Base-by-base conservation (phyloP, 2,797 vertebrate genomes). In the Thalassophryne amazonica region DNA sequence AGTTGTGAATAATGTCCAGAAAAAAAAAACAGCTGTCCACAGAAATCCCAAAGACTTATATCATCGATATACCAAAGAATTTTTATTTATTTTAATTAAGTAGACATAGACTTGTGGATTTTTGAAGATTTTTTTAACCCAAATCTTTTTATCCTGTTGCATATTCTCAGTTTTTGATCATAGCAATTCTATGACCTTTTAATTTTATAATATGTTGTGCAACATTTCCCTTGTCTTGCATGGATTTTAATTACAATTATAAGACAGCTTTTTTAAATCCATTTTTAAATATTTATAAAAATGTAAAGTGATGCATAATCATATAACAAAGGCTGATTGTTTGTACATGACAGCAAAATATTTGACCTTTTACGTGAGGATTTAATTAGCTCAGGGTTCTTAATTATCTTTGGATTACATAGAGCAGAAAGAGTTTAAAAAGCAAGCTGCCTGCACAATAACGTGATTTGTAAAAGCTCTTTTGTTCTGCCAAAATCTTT, bases 381-480 rank as follows among this genome's bases (percentile, higher is more conserved):
- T 61, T 80, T 40, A 47, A 46, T 12, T 31, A 17, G 15, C 32
- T 29, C 46, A 42, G 41, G 25, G 27, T 15, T 23, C 31, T 40
- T 69, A 74, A 52, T 28, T 24, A 50, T 4, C 15, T 43, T 22
- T 56, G 46, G 49, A 60, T 74, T 41, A 17, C 81, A 74, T 76
- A 64, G 76, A 50, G 6, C 11, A 25, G 19, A 35, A 70, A 76
- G 10, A 41, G 49, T 83, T 80, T 67, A 31, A 35, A 73, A 83
- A 76, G 68, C 56, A 36, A 46, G 5, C 37, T 54, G 43, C 59
- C 73, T 42, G 27, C 52, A 45, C 40, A 36, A 28, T 57, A 59
- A 73, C 66, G 78, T 69, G 80, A 88, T 83, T 76, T 81, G 34
- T 60, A 41, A 79, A 90, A 88, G 82, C 82, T 77, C 62, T 75